Percentiles rank a stretch among this genome's conserved stretches.
phyloP scores from a whole-genome alignment of 2,797 vertebrate species.

The Enteromius trimaculatus region DNA sequence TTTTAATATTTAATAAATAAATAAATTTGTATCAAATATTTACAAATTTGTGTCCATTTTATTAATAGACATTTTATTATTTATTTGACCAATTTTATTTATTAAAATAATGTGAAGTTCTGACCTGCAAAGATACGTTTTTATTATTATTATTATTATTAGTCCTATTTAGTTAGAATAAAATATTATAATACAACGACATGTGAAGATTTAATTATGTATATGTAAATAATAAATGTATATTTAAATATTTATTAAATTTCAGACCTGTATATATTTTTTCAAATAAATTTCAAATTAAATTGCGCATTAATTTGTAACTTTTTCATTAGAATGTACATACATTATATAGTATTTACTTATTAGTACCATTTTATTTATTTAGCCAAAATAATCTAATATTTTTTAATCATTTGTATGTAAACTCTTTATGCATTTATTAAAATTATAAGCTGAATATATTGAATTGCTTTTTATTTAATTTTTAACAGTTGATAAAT shows the following conservation, averaged over 20 bases:
- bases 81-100: too few relatives aligned
- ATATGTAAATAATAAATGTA: neutral
- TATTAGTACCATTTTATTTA: neutral
- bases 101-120: too few relatives aligned
- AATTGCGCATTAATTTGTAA: neutral
- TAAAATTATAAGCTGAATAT: too few relatives aligned
- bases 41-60: neutral
- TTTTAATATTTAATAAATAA: neutral
- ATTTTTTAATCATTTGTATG: neutral
- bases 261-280: neutral
- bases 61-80: neutral
- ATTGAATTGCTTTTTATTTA: too few relatives aligned
- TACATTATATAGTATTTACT: neutral
- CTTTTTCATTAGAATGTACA: neutral
- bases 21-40: neutral
- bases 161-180: neutral
- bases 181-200: neutral
- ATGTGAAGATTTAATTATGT: neutral
- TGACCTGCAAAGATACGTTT: too few relatives aligned
- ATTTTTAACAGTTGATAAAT: too few relatives aligned
- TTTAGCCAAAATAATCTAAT: neutral
- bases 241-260: neutral
- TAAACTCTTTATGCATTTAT: too few relatives aligned
- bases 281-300: neutral
- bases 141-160: neutral